Evolutionary conservation across 2,888 invertebrate species (phyloP).

Genomic region (Parnassius mnemosyne): DNA sequence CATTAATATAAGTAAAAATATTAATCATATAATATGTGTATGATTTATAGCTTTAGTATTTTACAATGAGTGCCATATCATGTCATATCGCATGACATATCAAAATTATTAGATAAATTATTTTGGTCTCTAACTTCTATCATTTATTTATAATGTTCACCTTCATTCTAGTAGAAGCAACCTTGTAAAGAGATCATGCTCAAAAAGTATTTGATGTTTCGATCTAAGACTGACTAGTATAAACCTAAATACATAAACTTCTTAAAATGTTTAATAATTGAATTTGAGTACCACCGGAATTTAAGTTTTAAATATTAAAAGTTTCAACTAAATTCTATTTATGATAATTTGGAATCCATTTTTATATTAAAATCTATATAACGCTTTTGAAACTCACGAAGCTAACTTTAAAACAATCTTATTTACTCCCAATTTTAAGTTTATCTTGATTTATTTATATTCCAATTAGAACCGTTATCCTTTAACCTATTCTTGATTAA

Average conservation of each 20-base stretch:
- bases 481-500: too few relatives aligned
- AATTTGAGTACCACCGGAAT: slow-evolving; percentile 2
- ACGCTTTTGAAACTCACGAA: too few relatives aligned
- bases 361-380: too few relatives aligned
- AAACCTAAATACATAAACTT: slow-evolving; percentile 35
- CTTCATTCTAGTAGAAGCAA: slow-evolving; percentile 1
- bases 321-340: too few relatives aligned
- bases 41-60: slow-evolving; percentile 6
- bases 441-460: too few relatives aligned
- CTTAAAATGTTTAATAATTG: slow-evolving; percentile 13
- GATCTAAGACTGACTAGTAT: slow-evolving; percentile 77
- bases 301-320: background rate
- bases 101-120: background rate
- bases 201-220: slow-evolving; percentile 45
- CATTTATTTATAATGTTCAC: background rate
- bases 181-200: slow-evolving; percentile 12
- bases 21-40: background rate
- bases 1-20: background rate
- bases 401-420: too few relatives aligned
- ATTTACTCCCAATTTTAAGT: too few relatives aligned
- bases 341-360: too few relatives aligned
- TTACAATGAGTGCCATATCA: slow-evolving; percentile 15
- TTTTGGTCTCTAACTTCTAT: background rate
- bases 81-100: slow-evolving; percentile 14
- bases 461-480: too few relatives aligned